phyloP scores from a whole-genome alignment of 2,113 vertebrate species.

The Ammospiza nelsoni region DNA sequence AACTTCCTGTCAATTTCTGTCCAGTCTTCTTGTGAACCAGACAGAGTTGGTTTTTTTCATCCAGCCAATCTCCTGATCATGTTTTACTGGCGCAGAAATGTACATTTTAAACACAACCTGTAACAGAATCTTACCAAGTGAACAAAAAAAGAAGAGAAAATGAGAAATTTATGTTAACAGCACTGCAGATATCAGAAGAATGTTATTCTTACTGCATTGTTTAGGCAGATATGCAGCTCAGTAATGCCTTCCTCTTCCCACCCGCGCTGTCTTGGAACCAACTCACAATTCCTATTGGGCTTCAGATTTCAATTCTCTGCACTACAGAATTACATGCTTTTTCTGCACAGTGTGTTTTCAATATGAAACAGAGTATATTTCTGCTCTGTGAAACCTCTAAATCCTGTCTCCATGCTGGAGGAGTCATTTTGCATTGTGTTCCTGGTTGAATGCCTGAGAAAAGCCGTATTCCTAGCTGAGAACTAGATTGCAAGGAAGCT shows the following conservation, averaged over 20 bases:
- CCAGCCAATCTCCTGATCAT: neutral
- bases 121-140: neutral
- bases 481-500: slow-evolving; percentile 38
- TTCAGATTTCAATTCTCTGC: slow-evolving; percentile 31
- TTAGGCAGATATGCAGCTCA: neutral
- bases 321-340: neutral
- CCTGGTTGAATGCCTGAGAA: slow-evolving; percentile 22
- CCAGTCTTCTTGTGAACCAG: neutral
- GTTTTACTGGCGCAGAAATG: neutral
- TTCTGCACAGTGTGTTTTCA: slow-evolving; percentile 33
- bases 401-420: neutral
- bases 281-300: slow-evolving; percentile 8
- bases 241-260: slow-evolving; percentile 11
- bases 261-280: slow-evolving; percentile 17
- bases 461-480: neutral
- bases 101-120: neutral
- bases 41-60: accelerated
- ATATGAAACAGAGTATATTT: neutral
- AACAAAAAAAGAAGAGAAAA: neutral
- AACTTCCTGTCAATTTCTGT: neutral
- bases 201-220: neutral
- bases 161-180: neutral
- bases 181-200: neutral
- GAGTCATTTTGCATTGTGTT: slow-evolving; percentile 33
- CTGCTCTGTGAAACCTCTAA: slow-evolving; percentile 2